Base-by-base conservation (phyloP, 2,113 vertebrate genomes). In the Peromyscus polionotus region DNA sequence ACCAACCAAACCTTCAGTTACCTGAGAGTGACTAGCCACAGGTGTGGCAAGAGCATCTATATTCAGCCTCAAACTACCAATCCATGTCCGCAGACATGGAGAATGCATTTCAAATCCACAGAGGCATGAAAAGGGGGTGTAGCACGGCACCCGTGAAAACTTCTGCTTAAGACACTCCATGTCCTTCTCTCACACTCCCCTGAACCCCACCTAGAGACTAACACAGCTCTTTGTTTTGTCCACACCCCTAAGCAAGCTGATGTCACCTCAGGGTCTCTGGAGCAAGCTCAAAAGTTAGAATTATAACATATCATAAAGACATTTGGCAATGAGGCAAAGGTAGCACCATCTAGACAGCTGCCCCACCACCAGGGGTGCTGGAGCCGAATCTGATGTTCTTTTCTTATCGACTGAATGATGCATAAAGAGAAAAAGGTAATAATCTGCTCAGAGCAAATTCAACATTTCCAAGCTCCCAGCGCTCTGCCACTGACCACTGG, bases 261-360 rank as follows among this genome's bases (percentile, higher is more conserved):
- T 59, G 13, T 70, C 75, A 73, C 86, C 96, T 57, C 79, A 94
- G 90, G 51, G 70, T 72, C 72, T 88, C 72, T 92, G 59, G 93
- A 87, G 89, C 84, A 76, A 95, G 54, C 92, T 98, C 96, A 94
- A 84, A 95, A 87, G 79, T 91, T 85, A 98, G 95, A 97, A 97
- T 96, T 95, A 83, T 89, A 97, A 96, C 95, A 93, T 92, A 76
- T 77, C 97, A 97, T 98, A 97, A 97, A 97, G 91, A 98, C 92
- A 88, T 73, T 79, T 68, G 93, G 86, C 97, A 97, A 88, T 22
- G 79, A 88, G 92, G 93, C 65, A 98, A 97, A 92, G 89, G 90
- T 1, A 9, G 98, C 96, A 91, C 19, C 94, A 93, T 86, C 97
- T 92, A 96, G 77, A 95, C 93, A 39, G 16, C 39, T 84, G 94